Evolutionary conservation across 2,797 vertebrate genomes (phyloP).

Genomic region (Melanogrammus aeglefinus): DNA sequence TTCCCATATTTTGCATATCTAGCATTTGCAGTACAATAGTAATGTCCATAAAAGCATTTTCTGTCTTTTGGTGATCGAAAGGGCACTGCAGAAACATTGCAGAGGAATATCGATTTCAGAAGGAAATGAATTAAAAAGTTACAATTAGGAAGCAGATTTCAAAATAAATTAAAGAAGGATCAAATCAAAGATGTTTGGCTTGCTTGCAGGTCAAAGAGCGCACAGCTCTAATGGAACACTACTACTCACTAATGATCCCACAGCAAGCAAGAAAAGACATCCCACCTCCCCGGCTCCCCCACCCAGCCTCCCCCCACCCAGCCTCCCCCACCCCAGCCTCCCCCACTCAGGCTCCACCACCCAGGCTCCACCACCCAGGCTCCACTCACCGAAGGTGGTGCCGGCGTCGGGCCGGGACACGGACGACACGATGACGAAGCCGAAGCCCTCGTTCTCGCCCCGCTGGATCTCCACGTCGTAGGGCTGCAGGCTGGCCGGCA

Average conservation of each 20-base stretch:
- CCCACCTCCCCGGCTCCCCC: no score
- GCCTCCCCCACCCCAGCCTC: not conserved
- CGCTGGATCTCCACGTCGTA: slow-evolving; percentile 96
- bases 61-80: not conserved
- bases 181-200: not conserved
- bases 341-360: no score
- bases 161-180: not conserved
- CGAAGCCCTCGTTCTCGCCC: slow-evolving; percentile 92
- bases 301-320: no score
- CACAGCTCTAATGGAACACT: not conserved
- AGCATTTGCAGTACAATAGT: not conserved
- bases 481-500: slow-evolving; percentile 84
- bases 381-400: slow-evolving; percentile 88
- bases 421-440: slow-evolving; percentile 96
- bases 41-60: not conserved
- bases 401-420: slow-evolving; percentile 94
- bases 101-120: not conserved
- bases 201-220: not conserved
- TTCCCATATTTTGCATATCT: not conserved
- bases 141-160: not conserved
- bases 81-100: not conserved
- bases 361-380: not conserved
- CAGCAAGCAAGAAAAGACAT: not conserved
- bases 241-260: not conserved
- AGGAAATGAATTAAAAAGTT: not conserved